These are phyloP conservation scores for Atta colombica DNA, from an alignment of 1,140 invertebrate species.

Conservation along the genomic window DNA sequence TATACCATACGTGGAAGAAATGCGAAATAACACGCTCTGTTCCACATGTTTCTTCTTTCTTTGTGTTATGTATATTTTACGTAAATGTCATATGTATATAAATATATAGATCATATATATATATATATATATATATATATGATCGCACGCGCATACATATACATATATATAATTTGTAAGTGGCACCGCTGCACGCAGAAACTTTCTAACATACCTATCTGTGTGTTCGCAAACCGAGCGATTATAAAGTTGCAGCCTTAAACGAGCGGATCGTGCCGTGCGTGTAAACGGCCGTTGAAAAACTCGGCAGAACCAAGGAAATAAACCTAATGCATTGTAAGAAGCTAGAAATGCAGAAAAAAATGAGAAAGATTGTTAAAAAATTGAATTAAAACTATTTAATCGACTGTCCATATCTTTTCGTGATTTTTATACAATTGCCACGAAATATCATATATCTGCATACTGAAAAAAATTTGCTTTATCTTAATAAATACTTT, in stretches of 20 bases:
- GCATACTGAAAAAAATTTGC: neutral
- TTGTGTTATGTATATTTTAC: neutral
- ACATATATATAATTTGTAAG: constrained; percentile 31
- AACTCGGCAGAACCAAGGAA: neutral
- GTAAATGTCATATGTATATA: neutral
- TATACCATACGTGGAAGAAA: neutral
- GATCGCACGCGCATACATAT: neutral
- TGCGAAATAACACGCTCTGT: constrained; percentile 13
- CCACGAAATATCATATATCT: neutral
- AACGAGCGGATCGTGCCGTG: constrained; percentile 15
- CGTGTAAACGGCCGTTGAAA: constrained; percentile 15
- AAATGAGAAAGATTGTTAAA: neutral
- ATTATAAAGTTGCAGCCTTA: constrained; percentile 41
- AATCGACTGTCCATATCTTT: no score
- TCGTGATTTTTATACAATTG: neutral
- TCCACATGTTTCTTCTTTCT: neutral
- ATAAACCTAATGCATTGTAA: neutral
- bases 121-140: neutral
- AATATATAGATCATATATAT: neutral
- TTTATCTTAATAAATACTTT: no score
- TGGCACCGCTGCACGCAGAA: constrained; percentile 11
- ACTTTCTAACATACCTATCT: constrained; percentile 50
- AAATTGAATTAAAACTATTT: no score
- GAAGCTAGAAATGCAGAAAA: neutral
- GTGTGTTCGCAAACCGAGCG: neutral